Conservation (phyloP, 1,140 invertebrate genomes). For the Panagrolaimus sp. region DNA sequence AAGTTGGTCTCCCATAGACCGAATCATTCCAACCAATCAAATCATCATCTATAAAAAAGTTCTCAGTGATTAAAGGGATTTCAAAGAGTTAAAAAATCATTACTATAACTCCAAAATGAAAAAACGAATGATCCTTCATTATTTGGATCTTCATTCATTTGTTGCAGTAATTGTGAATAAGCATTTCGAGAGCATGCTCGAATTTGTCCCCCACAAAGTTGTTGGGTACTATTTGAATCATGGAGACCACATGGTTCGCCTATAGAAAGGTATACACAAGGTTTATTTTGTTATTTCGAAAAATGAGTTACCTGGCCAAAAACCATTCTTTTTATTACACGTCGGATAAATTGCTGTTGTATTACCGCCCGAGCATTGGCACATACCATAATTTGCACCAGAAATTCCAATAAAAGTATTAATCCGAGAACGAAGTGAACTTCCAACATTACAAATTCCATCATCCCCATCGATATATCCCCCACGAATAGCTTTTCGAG, state of each 20-base stretch:
- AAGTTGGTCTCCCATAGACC: neutral
- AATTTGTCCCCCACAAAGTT: neutral
- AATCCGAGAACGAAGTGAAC: neutral
- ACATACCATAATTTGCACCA: slow-evolving; percentile 12
- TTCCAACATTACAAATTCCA: slow-evolving; percentile 11
- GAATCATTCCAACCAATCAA: neutral
- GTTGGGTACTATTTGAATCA: neutral
- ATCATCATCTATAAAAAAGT: neutral
- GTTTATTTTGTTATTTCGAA: too few relatives aligned
- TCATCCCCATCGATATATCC: neutral
- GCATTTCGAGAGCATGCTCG: neutral
- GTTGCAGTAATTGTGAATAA: neutral
- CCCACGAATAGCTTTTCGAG: slow-evolving; percentile 1
- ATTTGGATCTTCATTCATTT: slow-evolving; percentile 10
- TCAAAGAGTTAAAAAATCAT: neutral
- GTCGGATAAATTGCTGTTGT: slow-evolving; percentile 7
- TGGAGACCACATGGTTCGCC: neutral
- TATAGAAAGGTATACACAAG: too few relatives aligned
- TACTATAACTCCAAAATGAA: slow-evolving; percentile 10
- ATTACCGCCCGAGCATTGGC: neutral
- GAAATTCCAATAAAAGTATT: slow-evolving; percentile 14
- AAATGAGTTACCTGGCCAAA: slow-evolving; percentile 10
- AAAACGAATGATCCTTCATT: neutral
- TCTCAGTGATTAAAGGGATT: neutral
- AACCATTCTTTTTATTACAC: slow-evolving; percentile 9